Base-by-base conservation (phyloP, 2,888 invertebrate species). In the Alsophila aescularia region DNA sequence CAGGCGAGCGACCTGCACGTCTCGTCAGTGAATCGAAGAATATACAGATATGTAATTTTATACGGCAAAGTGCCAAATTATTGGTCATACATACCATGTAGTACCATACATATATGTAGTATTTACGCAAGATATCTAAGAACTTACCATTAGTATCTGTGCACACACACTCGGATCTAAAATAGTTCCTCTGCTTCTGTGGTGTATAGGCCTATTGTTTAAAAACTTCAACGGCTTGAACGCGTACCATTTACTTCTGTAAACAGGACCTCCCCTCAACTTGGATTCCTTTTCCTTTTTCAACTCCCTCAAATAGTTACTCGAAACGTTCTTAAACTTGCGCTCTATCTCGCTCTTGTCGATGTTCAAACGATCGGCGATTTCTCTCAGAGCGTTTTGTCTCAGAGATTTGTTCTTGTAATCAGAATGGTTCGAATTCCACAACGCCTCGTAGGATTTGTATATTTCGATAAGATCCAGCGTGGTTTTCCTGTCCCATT, bases 171-270 rank as follows among this genome's bases (percentile, higher is more conserved):
- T 24, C 0, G 16, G 39, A 21, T 39, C 39, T 13, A 14, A 0
- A 39, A 24, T 24, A 5, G 24, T 24, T 6, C 12, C 5, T 27
- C 14, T 40, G 40, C 40, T 15, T 40, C 27, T 42, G 7, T 6
- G 12, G 6, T 43, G 5, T 24, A 24, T n/a, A 5, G 35, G 35
- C 15, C 35, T 44, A 2, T 10, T 8, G 9, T 27, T 44, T 15
- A 44, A 10, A 35, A 21, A 44, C 7, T 14, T 14, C 34, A 44
- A 8, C 2, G 44, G 24, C 15, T 35, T 18, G 15, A 6, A 44
- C 3, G 44, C 44, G n/a, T 35, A 44, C 44, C 44, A 44, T 35
- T 35, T 44, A 15, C 24, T 44, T 14, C 14, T 44, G 14, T 27
- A 44, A 14, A 16, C 7, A 0, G n/a, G 7, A 2, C 14, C 24